These are phyloP conservation scores for Psylliodes chrysocephalus DNA, from an alignment of 2,888 invertebrate genomes.

Conservation along the genomic window DNA sequence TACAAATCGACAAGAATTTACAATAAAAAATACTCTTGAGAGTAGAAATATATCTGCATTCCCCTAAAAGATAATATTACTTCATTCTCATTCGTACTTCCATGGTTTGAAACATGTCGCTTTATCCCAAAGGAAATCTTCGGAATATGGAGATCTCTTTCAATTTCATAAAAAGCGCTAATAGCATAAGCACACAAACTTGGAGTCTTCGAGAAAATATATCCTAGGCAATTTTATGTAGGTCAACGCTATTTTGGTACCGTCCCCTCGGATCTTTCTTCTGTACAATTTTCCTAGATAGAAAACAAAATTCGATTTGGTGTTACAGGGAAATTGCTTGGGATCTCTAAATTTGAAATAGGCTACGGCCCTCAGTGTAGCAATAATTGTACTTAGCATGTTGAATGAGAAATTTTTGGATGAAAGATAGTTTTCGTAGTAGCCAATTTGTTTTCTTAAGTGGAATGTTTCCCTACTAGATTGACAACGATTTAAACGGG, in stretches of 20 bases:
- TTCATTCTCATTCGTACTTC: constrained; percentile 14
- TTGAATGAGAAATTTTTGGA: neutral
- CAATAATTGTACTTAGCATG: neutral
- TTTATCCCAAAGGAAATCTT: constrained; percentile 31
- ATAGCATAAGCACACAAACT: constrained; percentile 30
- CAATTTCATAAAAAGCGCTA: constrained; percentile 40
- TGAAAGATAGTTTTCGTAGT: too few relatives aligned
- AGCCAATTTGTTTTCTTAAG: too few relatives aligned
- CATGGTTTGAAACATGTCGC: constrained; percentile 11
- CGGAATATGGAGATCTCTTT: constrained; percentile 19
- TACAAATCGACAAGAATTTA: too few relatives aligned
- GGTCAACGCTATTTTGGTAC: constrained; percentile 26
- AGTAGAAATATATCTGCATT: too few relatives aligned
- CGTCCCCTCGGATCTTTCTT: neutral
- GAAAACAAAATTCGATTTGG: constrained; percentile 20
- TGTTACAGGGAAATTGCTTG: constrained; percentile 10
- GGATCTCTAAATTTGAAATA: constrained; percentile 5
- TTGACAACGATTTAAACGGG: too few relatives aligned
- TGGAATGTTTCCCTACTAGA: too few relatives aligned
- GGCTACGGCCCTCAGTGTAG: neutral
- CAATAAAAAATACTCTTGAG: too few relatives aligned
- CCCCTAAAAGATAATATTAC: neutral
- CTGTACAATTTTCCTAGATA: constrained; percentile 1
- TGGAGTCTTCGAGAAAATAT: constrained; percentile 10
- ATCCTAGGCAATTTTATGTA: constrained; percentile 28